Evolutionary conservation across 1,140 invertebrate genomes (phyloP), one percentile per base, ranked within the genome.

Genomic region (Saccostrea echinata): DNA sequence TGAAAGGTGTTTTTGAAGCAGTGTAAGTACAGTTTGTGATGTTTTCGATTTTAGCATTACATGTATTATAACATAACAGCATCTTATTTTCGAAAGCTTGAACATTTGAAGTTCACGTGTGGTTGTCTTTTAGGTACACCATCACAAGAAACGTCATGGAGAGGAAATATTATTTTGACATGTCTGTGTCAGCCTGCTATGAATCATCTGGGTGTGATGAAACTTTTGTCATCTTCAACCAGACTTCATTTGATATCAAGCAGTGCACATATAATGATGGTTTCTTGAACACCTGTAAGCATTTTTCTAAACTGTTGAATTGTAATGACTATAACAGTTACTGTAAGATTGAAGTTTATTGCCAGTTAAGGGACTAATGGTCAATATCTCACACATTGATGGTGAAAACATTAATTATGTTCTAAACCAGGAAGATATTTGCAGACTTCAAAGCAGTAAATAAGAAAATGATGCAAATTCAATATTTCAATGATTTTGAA

Each of bases 1-100:
- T 87, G 11, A 55, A 87, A 11, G 86, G 86, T 12, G 33, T 82
- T 13, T 83, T 87, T 87, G 76, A 82, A 83, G 27, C 83, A 43
- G 57, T 55, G 85, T 86, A 71, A 80, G 71, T 80, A 57, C 13
- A 57, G 13, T 57, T 4, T 61, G n/a, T 18, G 4, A 61, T 61
- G 2, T 43, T 43, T 9, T 43, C 43, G 0, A 43, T 43, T 43
- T 43, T 43, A 43, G 43, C 43, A 43, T 9, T n/a, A n/a, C n/a
- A n/a, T n/a, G n/a, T n/a, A n/a, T n/a, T 43, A 43, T 43, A 6
- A 43, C 9, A 43, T 43, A 43, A 43, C 43, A 43, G 43, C 43
- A 43, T 43, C 43, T 43, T 43, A 43, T 43, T 43, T 43, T 43
- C 43, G 0, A 43, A 43, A 43, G 43, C 43, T 43, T 43, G 43